A percentile compares a stretch with the other conserved stretches of the same genome.
phyloP scores from a whole-genome alignment of 2,113 vertebrate genomes.

The Narcine bancroftii region DNA sequence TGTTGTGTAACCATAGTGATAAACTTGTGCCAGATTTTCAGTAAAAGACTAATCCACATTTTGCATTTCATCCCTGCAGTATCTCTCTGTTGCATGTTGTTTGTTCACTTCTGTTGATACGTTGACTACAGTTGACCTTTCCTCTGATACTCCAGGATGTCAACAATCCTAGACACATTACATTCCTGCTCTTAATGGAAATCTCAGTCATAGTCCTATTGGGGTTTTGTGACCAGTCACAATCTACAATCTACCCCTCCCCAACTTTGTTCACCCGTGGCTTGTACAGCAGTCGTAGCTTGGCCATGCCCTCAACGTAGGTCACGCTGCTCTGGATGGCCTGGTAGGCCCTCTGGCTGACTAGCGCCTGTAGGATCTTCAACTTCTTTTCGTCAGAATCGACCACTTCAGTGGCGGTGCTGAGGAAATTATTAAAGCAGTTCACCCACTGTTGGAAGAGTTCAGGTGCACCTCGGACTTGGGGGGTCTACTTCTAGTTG shows the following conservation, averaged over 20 bases:
- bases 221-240: background rate
- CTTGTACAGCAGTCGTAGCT: no score
- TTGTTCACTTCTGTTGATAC: constrained; percentile 8
- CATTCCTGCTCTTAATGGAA: background rate
- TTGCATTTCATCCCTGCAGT: constrained; percentile 5
- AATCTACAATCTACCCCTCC: background rate
- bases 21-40: background rate
- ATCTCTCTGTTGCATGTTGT: background rate
- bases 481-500: no score
- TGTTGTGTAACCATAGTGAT: background rate
- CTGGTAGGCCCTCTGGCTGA: no score
- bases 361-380: no score
- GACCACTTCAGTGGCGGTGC: no score
- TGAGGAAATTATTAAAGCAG: no score
- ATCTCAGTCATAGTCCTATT: background rate
- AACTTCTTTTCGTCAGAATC: no score
- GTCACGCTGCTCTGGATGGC: no score
- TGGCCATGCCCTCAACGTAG: no score
- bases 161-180: background rate
- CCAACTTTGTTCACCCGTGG: no score
- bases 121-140: background rate
- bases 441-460: no score
- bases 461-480: no score
- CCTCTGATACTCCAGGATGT: background rate
- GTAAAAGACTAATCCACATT: background rate